These are phyloP conservation scores for Holothuria leucospilota DNA, from an alignment of 53 echinoderm and acorn worm species.

Conservation along the genomic window DNA sequence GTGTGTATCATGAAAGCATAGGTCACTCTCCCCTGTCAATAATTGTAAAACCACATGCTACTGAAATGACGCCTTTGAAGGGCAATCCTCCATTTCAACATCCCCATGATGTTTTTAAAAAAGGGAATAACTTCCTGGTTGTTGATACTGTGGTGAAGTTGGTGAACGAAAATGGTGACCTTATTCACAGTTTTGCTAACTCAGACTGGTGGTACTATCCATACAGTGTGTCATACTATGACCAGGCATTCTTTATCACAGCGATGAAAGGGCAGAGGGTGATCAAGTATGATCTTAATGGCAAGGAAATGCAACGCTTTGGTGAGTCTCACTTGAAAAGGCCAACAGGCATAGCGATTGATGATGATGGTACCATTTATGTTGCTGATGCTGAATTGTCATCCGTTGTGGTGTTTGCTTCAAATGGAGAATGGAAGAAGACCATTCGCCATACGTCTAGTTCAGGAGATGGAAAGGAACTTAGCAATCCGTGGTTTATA, in stretches of 20 bases:
- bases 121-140: conserved; percentile 42
- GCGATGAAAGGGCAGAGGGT: conserved; percentile 40
- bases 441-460: not conserved
- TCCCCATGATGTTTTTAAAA: conserved; percentile 50
- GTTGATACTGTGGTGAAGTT: conserved; percentile 37
- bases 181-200: conserved; percentile 46
- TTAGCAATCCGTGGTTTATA: conserved; percentile 33
- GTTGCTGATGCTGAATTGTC: conserved; percentile 47
- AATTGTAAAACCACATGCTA: conserved; percentile 48
- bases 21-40: conserved; percentile 40
- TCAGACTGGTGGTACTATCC: conserved; percentile 23
- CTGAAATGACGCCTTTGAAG: conserved; percentile 9
- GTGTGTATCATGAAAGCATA: conserved; percentile 26
- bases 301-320: conserved; percentile 20
- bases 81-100: not conserved
- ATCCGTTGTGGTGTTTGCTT: conserved; percentile 23
- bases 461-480: not conserved
- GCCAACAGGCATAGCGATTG: conserved; percentile 47
- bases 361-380: conserved; percentile 32
- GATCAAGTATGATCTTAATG: conserved; percentile 8
- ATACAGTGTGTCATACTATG: conserved; percentile 17
- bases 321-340: conserved; percentile 40
- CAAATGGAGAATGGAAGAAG: conserved; percentile 19
- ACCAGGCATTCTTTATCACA: not conserved
- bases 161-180: conserved; percentile 32